Conservation (phyloP, 2,113 vertebrate genomes). For the Sitta europaea region DNA sequence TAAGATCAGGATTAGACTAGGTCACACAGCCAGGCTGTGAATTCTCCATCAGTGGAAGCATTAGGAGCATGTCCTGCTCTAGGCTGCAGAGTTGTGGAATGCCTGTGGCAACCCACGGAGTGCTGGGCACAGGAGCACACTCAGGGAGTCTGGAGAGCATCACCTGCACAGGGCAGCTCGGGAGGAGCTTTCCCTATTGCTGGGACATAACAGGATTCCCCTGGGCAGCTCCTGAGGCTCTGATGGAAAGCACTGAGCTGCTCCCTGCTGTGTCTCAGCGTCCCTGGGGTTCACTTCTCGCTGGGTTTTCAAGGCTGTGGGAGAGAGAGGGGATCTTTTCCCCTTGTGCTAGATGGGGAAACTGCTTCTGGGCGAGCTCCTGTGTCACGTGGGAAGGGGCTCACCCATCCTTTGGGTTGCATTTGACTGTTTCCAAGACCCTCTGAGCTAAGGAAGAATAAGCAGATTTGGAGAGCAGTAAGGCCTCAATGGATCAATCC, state of each 20-base stretch:
- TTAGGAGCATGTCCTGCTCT: not conserved
- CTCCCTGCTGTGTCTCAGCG: accelerated
- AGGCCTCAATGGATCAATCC: not conserved
- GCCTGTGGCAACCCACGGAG: not conserved
- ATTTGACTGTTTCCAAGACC: not conserved
- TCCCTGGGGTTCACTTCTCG: not conserved
- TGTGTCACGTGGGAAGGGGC: not conserved
- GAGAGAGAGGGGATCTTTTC: not conserved
- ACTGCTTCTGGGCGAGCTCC: not conserved
- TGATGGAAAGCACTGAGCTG: accelerated
- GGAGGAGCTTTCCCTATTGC: not conserved
- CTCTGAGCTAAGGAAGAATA: not conserved
- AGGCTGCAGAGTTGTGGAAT: not conserved
- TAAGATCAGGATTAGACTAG: not conserved
- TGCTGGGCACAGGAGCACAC: not conserved
- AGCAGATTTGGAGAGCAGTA: not conserved
- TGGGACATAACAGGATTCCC: not conserved
- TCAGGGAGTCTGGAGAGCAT: slow-evolving; percentile 3
- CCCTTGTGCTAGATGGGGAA: not conserved
- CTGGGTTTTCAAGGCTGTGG: not conserved
- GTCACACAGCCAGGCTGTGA: not conserved
- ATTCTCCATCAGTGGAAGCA: not conserved
- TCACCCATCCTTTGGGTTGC: not conserved
- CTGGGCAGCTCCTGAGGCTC: not conserved
- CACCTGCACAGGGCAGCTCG: accelerated